Evolutionary conservation across 2,888 invertebrate genomes (phyloP), one percentile per base, ranked within the genome.

Genomic region (Drosophila prostipennis): DNA sequence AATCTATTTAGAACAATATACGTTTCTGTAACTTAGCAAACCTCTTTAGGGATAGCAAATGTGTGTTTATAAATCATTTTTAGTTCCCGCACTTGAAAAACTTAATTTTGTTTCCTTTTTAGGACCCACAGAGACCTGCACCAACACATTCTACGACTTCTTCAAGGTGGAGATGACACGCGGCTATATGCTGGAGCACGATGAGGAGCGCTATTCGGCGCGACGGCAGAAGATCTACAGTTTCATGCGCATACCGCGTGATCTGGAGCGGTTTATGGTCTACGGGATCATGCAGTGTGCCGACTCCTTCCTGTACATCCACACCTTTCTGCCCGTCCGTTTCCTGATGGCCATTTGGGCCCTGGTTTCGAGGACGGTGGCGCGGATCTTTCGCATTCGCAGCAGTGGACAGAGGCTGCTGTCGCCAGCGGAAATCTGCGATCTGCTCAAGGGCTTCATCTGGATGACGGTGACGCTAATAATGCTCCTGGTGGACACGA

Each of bases 241-340:
- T 0, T 99, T 99, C 91, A 96, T 99, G 93, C 96, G 96, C 93
- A 98, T 99, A 90, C 98, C 99, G 2, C 94, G 96, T 83, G 97
- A 99, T 92, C 93, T 97, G 40, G 98, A 98, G 90, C 96, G 97
- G 87, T 98, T 98, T 89, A 96, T 98, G 95, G 94, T 94, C 1
- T 98, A 98, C 93, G 98, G 98, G 36, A 97, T 98, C 89, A 96
- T 98, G 92, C 97, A 97, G 92, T 99, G 99, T 93, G 96, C 97
- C 32, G 99, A 99, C 93, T 98, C 99, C 19, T 98, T 99, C 92
- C 93, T 99, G 57, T 99, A 98, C 93, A 96, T 99, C 59, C 99
- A 99, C 92, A 99, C 99, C 58, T 98, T 99, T 93, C 93, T 99
- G 80, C 99, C 99, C 13, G 92, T 99, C 72, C 94, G 99, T 78